Base-by-base conservation (phyloP, 2,113 vertebrate species). In the Solenodon paradoxus region DNA sequence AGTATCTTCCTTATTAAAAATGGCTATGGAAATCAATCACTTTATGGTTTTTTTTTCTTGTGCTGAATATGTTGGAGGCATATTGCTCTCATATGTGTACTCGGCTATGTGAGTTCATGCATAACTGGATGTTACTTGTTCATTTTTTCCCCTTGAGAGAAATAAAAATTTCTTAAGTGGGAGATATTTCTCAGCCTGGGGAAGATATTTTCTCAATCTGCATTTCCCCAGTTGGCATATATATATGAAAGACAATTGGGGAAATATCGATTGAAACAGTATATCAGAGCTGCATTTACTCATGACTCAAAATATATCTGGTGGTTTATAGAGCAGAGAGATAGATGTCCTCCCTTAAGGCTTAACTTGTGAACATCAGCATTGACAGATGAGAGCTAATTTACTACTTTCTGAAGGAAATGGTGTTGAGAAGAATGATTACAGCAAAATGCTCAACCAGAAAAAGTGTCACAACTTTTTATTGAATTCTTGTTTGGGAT, bases 161-260 rank as follows among this genome's bases (percentile, higher is more conserved):
- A 92, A 90, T 90, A 24, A 92, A 55, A 55, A 42, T 90, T 84
- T 94, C 82, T 95, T 94, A 95, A 92, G 26, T 88, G 7, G 72
- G 64, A 72, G 16, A 38, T 72, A 84, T 93, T 96, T 96, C 30
- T 85, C 32, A 93, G 69, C 35, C 26, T 83, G 40, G 0, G 12
- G 47, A 82, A 71, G 26, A 72, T 24, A 89, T 90, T 80, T 81
- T 87, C 42, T 95, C 47, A 72, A 40, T 78, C 61, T 90, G 42
- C 94, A n/a, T 94, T 93, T 95, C 7, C 17, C 35, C n/a, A 61
- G 28, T 64, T 95, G 90, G 49, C 10, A 47, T 69, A 81, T 42
- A 90, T 42, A 90, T 53, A 68, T 42, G 2, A 83, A 92, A 63
- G 74, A 78, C 38, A 78, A 57, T 47, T 42, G 63, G 66, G 84